Base-by-base conservation (phyloP, 2,888 invertebrate species). In the Epirrhoe tristata region DNA sequence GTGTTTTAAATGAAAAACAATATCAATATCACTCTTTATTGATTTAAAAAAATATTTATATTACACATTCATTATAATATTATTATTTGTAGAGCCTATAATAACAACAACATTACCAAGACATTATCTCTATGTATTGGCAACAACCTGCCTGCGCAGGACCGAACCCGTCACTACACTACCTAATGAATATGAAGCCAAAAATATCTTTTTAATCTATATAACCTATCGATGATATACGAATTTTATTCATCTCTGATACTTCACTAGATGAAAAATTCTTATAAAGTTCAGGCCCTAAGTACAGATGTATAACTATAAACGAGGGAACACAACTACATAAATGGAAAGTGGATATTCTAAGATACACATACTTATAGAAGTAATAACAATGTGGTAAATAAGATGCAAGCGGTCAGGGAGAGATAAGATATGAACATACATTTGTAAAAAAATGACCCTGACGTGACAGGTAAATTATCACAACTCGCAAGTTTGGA, bases 1-100 rank as follows among this genome's bases (percentile, higher is more conserved):
- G 16, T 48, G 12, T 32, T 34, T 31, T n/a, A 66, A 73, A 69
- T 67, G 58, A 83, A 84, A 81, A 76, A 81, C 74, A 81, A 69
- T 67, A 76, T 90, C 81, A 90, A 89, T 93, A 92, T 93, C 93
- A 93, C 93, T 93, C 92, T 93, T 93, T 93, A 93, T 91, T 93
- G 88, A 88, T 90, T 92, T 91, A 93, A 91, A 93, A 93, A 93
- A 93, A 93, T 93, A 93, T 89, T 90, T 89, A 87, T 93, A 90
- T 90, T 89, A 91, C 90, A 92, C 90, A 91, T 91, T 90, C 89
- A 89, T 90, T 87, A 87, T 75, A 83, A 64, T 70, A 70, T 70
- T 69, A 65, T 80, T 82, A 82, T 82, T 89, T 76, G 86, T 89
- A 89, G 90, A 90, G 87, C 87, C 87, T 90, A 87, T 87, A 83